Evolutionary conservation across 2,888 invertebrate genomes (phyloP).

Genomic region (Galeruca laticollis): DNA sequence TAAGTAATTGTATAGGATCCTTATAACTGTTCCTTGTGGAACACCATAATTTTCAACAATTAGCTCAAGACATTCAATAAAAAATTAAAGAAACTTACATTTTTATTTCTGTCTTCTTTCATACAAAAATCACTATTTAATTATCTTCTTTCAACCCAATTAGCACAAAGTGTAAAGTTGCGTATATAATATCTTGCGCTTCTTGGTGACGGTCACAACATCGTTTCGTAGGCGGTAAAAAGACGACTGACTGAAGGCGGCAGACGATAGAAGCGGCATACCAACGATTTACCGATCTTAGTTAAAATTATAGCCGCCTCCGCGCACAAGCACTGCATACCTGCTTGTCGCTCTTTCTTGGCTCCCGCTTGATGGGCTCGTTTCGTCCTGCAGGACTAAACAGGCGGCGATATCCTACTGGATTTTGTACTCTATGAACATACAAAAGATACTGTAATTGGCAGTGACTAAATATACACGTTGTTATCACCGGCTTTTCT

Average conservation of each 20-base stretch:
- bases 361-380: slow-evolving; percentile 15
- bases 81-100: background rate
- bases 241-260: slow-evolving; percentile 59
- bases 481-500: no score
- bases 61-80: background rate
- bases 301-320: slow-evolving; percentile 38
- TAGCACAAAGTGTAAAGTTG: background rate
- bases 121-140: background rate
- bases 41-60: no score
- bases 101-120: background rate
- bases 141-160: background rate
- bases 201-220: background rate
- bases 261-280: slow-evolving; percentile 62
- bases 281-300: slow-evolving; percentile 63
- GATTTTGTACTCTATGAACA: slow-evolving; percentile 36
- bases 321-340: slow-evolving; percentile 65
- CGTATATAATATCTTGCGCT: background rate
- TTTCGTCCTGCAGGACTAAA: slow-evolving; percentile 1
- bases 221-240: slow-evolving; percentile 51
- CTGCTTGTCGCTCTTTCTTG: slow-evolving; percentile 51
- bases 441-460: background rate
- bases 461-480: background rate
- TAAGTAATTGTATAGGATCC: no score
- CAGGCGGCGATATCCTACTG: slow-evolving; percentile 24
- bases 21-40: no score